These are phyloP conservation scores for Mythimna ferrago DNA, from an alignment of 2,888 invertebrate genomes.

Conservation along the genomic window DNA sequence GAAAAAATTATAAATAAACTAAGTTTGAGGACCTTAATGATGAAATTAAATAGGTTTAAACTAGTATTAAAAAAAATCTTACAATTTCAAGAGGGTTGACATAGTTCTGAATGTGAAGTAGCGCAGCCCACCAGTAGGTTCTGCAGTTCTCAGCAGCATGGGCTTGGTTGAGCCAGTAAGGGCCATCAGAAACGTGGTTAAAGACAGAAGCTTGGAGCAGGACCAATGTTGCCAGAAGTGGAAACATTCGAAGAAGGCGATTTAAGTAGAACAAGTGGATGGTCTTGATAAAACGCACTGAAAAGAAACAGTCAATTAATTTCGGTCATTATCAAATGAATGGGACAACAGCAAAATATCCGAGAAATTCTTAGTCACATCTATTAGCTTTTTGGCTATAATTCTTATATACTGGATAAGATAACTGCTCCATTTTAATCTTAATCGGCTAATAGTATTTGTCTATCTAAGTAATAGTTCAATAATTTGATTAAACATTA, in stretches of 20 bases:
- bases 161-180: slow-evolving; percentile 85
- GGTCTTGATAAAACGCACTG: slow-evolving; percentile 74
- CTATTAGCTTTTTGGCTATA: background rate
- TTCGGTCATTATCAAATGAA: background rate
- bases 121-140: slow-evolving; percentile 85
- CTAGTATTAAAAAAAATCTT: slow-evolving; percentile 47
- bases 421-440: background rate
- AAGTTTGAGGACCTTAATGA: background rate
- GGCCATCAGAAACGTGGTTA: slow-evolving; percentile 75
- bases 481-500: slow-evolving; percentile 7
- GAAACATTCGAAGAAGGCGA: slow-evolving; percentile 77
- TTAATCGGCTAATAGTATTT: background rate
- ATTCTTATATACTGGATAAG: background rate
- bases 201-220: slow-evolving; percentile 74
- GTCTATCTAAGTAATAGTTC: background rate
- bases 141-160: slow-evolving; percentile 75
- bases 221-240: slow-evolving; percentile 73
- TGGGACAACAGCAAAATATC: background rate
- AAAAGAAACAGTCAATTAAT: slow-evolving; percentile 42
- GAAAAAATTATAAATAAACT: background rate
- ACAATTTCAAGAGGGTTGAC: slow-evolving; percentile 73
- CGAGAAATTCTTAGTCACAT: background rate
- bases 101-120: slow-evolving; percentile 89
- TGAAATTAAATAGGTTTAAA: background rate
- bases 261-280: slow-evolving; percentile 75